Percentiles rank a stretch among this genome's conserved stretches.
Conservation (phyloP, 2,888 invertebrate species). For the Hetaerina titia region DNA sequence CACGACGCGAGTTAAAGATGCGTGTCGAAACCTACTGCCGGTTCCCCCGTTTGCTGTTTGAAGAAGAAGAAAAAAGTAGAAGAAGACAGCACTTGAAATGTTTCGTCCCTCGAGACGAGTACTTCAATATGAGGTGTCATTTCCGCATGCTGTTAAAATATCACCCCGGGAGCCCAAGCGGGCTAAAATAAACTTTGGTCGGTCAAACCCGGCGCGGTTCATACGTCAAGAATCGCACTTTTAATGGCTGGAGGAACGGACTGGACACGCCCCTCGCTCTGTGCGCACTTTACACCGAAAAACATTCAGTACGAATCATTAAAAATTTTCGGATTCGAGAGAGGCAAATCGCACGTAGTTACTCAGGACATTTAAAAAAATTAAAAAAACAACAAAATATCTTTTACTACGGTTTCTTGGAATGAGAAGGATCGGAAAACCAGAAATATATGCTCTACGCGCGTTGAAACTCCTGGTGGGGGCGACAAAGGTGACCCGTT, state of each 20-base stretch:
- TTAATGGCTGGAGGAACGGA: background rate
- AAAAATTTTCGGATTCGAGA: background rate
- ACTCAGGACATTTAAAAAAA: background rate
- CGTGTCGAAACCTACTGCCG: background rate
- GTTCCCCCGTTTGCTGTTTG: background rate
- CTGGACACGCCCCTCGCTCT: background rate
- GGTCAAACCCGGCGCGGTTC: background rate
- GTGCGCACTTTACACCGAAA: background rate
- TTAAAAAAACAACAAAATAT: background rate
- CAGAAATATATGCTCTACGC: background rate
- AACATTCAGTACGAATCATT: too few species aligned
- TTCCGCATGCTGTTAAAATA: slow-evolving; percentile 27
- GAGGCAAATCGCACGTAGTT: background rate
- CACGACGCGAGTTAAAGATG: background rate
- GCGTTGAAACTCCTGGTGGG: background rate
- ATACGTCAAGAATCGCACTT: background rate
- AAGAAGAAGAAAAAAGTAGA: background rate
- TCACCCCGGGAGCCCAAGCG: background rate
- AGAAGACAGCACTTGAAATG: background rate
- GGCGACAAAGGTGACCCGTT: slow-evolving; percentile 25
- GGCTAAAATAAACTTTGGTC: background rate
- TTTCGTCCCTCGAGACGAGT: background rate
- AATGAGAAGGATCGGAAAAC: background rate
- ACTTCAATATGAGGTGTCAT: background rate
- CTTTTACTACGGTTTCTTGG: background rate